Conservation (phyloP, 2,113 vertebrate species). For the Lycaon pictus region DNA sequence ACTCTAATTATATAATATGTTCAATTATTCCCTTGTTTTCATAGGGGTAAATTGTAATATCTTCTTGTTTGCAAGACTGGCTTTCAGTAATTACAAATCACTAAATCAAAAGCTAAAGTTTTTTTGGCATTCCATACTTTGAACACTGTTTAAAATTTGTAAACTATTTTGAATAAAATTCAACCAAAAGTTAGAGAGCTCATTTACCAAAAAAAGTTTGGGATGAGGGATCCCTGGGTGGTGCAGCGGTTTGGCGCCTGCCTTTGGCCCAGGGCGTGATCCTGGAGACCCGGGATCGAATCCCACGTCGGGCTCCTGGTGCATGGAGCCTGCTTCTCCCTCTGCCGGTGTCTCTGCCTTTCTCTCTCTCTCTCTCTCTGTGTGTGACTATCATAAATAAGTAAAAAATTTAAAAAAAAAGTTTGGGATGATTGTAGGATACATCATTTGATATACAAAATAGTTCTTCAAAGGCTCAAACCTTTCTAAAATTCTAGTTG, state of each 20-base stretch:
- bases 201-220: neutral
- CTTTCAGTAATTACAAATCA: slow-evolving; percentile 29
- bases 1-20: neutral
- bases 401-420: neutral
- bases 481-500: slow-evolving; percentile 36
- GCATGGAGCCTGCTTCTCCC: no score
- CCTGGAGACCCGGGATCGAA: no score
- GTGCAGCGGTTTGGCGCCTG: no score
- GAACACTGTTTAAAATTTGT: neutral
- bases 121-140: neutral
- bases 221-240: neutral
- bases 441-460: neutral
- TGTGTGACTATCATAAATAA: no score
- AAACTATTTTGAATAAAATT: slow-evolving; percentile 38
- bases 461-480: neutral
- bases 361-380: no score
- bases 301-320: no score
- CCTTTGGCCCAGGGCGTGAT: no score
- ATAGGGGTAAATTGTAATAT: neutral
- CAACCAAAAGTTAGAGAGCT: neutral
- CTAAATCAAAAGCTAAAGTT: slow-evolving; percentile 9
- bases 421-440: neutral
- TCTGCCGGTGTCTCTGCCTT: no score
- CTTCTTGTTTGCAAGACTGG: neutral
- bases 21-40: neutral